These are phyloP conservation scores for Oscheius sp. DNA, from an alignment of 2,888 invertebrate species.

Conservation along the genomic window DNA sequence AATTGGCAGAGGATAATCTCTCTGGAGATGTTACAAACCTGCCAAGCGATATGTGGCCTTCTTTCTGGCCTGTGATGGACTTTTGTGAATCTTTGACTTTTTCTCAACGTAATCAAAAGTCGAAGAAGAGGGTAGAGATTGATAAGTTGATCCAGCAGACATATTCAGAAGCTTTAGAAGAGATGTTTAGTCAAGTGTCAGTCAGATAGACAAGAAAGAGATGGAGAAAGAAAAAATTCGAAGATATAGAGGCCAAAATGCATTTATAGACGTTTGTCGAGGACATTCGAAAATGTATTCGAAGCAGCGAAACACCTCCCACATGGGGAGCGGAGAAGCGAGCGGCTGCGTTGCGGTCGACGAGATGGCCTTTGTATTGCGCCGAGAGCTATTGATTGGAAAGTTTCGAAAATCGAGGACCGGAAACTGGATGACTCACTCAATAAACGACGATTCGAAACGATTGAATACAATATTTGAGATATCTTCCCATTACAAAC, in stretches of 20 bases:
- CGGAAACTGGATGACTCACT: neutral
- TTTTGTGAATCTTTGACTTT: neutral
- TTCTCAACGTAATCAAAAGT: slow-evolving; percentile 3
- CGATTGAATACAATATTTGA: neutral
- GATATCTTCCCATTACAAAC: neutral
- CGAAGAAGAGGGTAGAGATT: slow-evolving; percentile 5
- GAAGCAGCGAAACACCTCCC: neutral
- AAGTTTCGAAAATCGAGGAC: neutral
- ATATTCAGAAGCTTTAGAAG: neutral
- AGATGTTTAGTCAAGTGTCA: slow-evolving; percentile 2
- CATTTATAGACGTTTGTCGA: neutral
- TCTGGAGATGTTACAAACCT: neutral
- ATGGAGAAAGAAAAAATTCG: neutral
- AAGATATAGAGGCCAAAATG: neutral
- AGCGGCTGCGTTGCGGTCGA: slow-evolving; percentile 1
- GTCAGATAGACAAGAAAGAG: slow-evolving; percentile 7
- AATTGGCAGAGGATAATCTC: neutral
- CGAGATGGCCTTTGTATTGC: neutral
- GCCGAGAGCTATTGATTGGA: no score
- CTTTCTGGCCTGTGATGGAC: neutral
- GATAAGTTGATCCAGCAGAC: neutral
- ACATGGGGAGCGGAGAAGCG: neutral
- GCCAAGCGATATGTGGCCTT: neutral
- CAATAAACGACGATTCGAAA: neutral
- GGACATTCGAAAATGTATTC: slow-evolving; percentile 11